phyloP scores from a whole-genome alignment of 2,797 vertebrate species.

The Xiphorhynchus erythropygius region DNA sequence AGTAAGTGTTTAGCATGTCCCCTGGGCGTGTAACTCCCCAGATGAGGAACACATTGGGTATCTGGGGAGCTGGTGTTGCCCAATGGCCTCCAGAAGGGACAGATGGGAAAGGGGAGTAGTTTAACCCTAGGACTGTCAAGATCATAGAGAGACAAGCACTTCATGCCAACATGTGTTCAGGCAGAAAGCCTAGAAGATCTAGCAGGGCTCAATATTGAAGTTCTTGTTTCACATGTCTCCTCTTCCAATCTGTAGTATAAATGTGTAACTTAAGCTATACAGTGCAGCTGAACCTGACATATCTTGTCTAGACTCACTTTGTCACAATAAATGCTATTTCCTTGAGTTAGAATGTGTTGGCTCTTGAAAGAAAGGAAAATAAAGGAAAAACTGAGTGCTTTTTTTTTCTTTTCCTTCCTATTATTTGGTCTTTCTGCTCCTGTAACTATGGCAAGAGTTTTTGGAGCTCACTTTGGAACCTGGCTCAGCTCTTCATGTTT shows the following conservation, averaged over 20 bases:
- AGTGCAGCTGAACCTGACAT: conserved; percentile 19
- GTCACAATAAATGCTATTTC: conserved; percentile 18
- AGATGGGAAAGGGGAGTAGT: neutral
- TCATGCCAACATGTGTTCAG: neutral
- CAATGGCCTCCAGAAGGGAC: neutral
- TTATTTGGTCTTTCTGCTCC: neutral
- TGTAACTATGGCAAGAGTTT: neutral
- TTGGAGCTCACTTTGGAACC: neutral
- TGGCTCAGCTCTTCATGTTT: neutral
- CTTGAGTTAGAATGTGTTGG: neutral
- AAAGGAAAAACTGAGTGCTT: neutral
- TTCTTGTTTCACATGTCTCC: neutral
- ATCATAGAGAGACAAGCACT: neutral
- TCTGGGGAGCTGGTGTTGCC: neutral
- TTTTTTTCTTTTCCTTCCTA: neutral
- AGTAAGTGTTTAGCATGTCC: neutral
- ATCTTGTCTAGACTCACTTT: conserved; percentile 31
- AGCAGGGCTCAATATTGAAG: conserved; percentile 2
- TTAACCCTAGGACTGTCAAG: neutral
- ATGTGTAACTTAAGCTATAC: neutral
- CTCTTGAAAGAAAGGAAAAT: neutral
- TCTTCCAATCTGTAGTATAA: neutral
- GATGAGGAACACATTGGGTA: neutral
- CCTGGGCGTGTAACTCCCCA: neutral
- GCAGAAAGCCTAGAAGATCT: neutral